phyloP scores from a whole-genome alignment of 2,113 vertebrate species.

The Colaptes auratus region DNA sequence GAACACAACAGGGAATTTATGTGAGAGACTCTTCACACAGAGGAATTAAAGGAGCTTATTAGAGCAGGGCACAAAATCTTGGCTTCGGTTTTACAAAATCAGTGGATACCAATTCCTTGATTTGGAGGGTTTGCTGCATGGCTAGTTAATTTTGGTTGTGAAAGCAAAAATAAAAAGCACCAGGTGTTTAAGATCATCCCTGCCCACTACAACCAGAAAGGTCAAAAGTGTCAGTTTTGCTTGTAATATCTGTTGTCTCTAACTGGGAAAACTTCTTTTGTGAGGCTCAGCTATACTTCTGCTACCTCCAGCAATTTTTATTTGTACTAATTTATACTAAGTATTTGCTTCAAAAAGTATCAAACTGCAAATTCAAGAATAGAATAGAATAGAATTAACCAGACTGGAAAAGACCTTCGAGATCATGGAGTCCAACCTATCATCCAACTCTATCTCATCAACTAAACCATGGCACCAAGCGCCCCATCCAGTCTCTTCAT shows the following conservation, averaged over 20 bases:
- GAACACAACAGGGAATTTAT: neutral
- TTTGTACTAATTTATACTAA: neutral
- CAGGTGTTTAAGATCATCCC: neutral
- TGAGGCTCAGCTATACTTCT: neutral
- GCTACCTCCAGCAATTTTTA: neutral
- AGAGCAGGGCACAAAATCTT: neutral
- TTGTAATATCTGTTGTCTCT: neutral
- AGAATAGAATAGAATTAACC: no score
- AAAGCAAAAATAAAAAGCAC: neutral
- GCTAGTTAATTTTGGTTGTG: neutral
- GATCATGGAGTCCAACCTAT: no score
- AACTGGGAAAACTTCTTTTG: neutral
- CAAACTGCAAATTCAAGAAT: neutral
- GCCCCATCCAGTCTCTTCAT: no score
- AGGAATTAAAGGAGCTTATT: neutral
- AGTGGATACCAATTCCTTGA: neutral
- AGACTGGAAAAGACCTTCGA: no score
- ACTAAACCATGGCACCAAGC: no score
- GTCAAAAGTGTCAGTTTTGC: neutral
- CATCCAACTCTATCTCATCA: no score
- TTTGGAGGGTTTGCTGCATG: neutral
- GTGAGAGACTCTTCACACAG: neutral
- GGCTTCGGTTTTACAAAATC: neutral
- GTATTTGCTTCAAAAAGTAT: neutral
- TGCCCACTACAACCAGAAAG: neutral